Conservation (phyloP, 2,888 invertebrate species). For the Pegoplata infirma region DNA sequence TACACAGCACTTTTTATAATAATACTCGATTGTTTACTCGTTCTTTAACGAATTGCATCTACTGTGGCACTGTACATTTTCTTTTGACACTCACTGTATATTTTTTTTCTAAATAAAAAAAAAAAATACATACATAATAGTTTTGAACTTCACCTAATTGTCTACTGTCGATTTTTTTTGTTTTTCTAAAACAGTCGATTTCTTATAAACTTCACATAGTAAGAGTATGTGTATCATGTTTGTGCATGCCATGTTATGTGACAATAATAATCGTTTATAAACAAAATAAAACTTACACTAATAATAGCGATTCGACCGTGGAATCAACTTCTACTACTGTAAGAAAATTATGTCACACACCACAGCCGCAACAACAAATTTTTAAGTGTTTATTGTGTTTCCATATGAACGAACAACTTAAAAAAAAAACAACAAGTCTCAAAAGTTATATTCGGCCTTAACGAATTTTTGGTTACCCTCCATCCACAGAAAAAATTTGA, state of each 20-base stretch:
- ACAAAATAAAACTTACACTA: neutral
- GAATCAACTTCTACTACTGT: constrained; percentile 11
- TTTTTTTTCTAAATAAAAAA: no score
- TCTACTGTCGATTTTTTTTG: constrained; percentile 30
- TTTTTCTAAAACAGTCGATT: no score
- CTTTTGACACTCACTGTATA: no score
- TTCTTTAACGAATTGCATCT: no score
- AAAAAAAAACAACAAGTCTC: neutral
- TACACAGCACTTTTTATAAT: no score
- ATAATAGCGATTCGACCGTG: constrained; percentile 1
- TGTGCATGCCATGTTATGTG: constrained; percentile 25
- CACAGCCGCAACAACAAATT: neutral
- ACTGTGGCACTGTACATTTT: no score
- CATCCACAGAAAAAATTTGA: no score
- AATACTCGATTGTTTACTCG: no score
- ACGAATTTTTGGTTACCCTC: no score
- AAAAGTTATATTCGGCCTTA: neutral
- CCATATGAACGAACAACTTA: neutral
- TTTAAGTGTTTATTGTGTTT: constrained; percentile 1
- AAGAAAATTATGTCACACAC: constrained; percentile 46
- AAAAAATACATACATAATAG: no score
- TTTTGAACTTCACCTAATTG: constrained; percentile 57
- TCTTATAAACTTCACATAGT: neutral
- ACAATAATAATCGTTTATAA: constrained; percentile 24
- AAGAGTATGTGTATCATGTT: constrained; percentile 2